Evolutionary conservation across 2,113 vertebrate species (phyloP).

Genomic region (Etia nguti): DNA sequence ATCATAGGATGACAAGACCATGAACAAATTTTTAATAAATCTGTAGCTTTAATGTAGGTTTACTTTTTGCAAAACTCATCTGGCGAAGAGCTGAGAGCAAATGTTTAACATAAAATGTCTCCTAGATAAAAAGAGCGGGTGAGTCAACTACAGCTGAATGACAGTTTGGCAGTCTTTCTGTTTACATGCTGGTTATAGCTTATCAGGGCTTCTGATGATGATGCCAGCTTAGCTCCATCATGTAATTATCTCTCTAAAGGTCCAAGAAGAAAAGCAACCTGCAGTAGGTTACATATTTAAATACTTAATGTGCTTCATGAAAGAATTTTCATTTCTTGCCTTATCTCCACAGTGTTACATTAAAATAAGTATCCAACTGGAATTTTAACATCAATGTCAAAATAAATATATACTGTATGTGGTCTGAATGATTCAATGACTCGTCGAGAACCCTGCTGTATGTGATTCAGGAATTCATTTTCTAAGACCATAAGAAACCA

Average conservation of each 20-base stretch:
- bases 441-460: not conserved
- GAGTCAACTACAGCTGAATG: not conserved
- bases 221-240: not conserved
- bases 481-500: accelerated
- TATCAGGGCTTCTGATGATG: not conserved
- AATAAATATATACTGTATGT: not conserved
- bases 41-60: not conserved
- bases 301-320: not conserved
- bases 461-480: not conserved
- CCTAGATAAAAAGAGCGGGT: not conserved
- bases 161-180: not conserved
- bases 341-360: accelerated
- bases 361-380: not conserved
- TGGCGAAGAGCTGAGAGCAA: not conserved
- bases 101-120: not conserved
- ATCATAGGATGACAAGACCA: not conserved
- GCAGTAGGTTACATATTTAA: not conserved
- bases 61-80: not conserved
- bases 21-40: not conserved
- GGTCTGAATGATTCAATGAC: accelerated
- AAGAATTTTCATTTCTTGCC: not conserved
- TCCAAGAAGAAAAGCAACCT: not conserved
- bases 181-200: not conserved
- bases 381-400: not conserved
- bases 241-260: not conserved